These are phyloP conservation scores for Cheilosia scutellata DNA, from an alignment of 2,888 invertebrate genomes.

Conservation along the genomic window DNA sequence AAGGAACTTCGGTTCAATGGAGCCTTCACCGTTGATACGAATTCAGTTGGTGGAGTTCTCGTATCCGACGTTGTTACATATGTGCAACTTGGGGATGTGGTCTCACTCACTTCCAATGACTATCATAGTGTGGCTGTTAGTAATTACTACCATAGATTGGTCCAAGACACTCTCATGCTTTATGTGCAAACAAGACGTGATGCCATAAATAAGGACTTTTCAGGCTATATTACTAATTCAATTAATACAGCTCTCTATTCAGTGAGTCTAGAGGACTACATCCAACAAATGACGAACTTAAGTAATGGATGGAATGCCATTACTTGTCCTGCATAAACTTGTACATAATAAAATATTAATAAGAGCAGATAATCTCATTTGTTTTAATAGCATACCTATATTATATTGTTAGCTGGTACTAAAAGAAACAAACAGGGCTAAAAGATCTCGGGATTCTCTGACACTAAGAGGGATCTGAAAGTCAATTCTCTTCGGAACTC, in stretches of 20 bases:
- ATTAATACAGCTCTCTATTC: constrained; percentile 1
- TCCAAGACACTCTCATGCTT: constrained; percentile 60
- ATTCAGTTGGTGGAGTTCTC: constrained; percentile 70
- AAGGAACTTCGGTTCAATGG: constrained; percentile 14
- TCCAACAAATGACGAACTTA: not conserved
- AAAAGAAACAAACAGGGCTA: too few species aligned
- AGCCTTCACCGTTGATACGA: constrained; percentile 24
- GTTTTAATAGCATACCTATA: too few species aligned
- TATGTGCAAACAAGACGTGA: constrained; percentile 6
- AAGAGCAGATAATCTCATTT: too few species aligned
- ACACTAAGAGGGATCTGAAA: too few species aligned
- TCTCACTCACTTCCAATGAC: constrained; percentile 78
- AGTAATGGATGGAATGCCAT: constrained; percentile 16
- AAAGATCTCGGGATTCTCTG: too few species aligned
- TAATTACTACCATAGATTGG: constrained; percentile 73
- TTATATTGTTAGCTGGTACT: too few species aligned
- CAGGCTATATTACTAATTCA: constrained; percentile 10
- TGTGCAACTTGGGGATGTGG: constrained; percentile 76
- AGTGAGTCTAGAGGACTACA: not conserved
- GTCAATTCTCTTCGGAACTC: too few species aligned
- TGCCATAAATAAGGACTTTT: constrained; percentile 10
- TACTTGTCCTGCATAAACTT: not conserved
- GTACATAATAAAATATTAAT: not conserved
- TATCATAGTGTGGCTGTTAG: constrained; percentile 77
- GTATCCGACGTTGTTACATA: constrained; percentile 76